phyloP scores from a whole-genome alignment of 2,113 vertebrate genomes.

The Phylloscopus trochilus region DNA sequence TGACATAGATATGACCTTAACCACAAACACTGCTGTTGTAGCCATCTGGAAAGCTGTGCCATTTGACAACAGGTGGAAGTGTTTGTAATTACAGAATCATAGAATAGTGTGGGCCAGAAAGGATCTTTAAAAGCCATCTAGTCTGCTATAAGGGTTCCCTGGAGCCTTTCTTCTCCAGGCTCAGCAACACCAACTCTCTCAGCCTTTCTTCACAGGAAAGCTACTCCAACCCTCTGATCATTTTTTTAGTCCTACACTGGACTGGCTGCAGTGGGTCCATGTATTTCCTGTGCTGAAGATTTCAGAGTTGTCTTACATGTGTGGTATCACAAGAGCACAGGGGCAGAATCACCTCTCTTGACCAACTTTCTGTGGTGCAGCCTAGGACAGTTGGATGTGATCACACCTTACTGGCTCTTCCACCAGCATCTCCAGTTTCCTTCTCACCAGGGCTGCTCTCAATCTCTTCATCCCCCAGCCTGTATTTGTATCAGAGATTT shows the following conservation, averaged over 20 bases:
- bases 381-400: neutral
- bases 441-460: neutral
- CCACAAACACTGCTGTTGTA: neutral
- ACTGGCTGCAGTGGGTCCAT: neutral
- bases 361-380: neutral
- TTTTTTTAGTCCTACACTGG: neutral
- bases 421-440: neutral
- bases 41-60: neutral
- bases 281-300: neutral
- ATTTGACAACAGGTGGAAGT: neutral
- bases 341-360: neutral
- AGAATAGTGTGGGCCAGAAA: neutral
- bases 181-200: neutral
- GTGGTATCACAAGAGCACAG: neutral
- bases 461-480: neutral
- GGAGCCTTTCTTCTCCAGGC: neutral
- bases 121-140: neutral
- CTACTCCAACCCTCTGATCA: neutral
- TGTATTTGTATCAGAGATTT: neutral
- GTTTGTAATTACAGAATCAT: neutral
- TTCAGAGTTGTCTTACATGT: neutral
- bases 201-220: neutral
- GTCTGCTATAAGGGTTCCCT: neutral
- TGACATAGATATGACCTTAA: neutral
- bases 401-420: neutral